Conservation (phyloP, 2,113 vertebrate species). For the Phoenicopterus ruber region DNA sequence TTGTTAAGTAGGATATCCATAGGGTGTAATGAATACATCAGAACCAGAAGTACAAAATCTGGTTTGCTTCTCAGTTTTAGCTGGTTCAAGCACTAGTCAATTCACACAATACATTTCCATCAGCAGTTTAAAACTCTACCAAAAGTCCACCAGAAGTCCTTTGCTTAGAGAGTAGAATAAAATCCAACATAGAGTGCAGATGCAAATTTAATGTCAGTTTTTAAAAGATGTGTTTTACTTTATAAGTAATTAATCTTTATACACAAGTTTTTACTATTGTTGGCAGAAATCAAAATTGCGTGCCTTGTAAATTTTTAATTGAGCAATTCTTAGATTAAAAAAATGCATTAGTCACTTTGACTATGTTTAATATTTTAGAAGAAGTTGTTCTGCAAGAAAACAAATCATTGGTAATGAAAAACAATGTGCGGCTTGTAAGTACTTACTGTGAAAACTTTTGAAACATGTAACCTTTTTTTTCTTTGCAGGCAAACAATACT, state of each 20-base stretch:
- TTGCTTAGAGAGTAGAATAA: slow-evolving; percentile 12
- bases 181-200: slow-evolving; percentile 37
- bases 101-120: neutral
- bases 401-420: slow-evolving; percentile 73
- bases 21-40: neutral
- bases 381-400: slow-evolving; percentile 77
- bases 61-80: accelerated
- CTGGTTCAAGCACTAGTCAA: neutral
- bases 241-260: slow-evolving; percentile 86
- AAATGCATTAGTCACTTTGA: slow-evolving; percentile 91
- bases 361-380: slow-evolving; percentile 85
- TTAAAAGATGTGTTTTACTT: slow-evolving; percentile 67
- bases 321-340: slow-evolving; percentile 79
- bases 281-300: slow-evolving; percentile 88
- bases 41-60: neutral
- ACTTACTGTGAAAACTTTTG: slow-evolving; percentile 63
- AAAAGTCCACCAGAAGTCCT: slow-evolving; percentile 22
- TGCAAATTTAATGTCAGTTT: slow-evolving; percentile 74
- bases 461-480: slow-evolving; percentile 51
- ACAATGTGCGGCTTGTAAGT: slow-evolving; percentile 68
- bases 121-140: neutral
- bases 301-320: slow-evolving; percentile 89
- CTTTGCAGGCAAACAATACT: slow-evolving; percentile 11
- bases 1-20: neutral
- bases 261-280: slow-evolving; percentile 82